phyloP scores from a whole-genome alignment of 2,888 invertebrate species.

The Drosophila quasianomalipes region DNA sequence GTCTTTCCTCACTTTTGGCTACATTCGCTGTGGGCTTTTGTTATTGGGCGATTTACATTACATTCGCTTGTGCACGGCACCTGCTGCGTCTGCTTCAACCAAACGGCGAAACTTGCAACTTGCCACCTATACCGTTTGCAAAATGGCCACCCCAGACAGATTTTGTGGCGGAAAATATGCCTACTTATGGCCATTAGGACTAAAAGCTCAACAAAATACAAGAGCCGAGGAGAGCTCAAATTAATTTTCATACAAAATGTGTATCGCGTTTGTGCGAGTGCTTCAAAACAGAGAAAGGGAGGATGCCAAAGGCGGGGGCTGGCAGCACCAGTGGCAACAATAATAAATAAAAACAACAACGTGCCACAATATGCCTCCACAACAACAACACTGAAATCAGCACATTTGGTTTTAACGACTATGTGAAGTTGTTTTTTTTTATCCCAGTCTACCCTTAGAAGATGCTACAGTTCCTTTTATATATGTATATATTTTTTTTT shows the following conservation, averaged over 20 bases:
- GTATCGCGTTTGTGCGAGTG: slow-evolving; percentile 41
- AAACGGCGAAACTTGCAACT: slow-evolving; percentile 15
- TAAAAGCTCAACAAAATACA: slow-evolving; percentile 64
- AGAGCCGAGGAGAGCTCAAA: slow-evolving; percentile 64
- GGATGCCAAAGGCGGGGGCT: neutral
- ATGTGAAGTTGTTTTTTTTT: slow-evolving; percentile 47
- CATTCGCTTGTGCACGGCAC: slow-evolving; percentile 33
- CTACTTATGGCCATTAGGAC: slow-evolving; percentile 75
- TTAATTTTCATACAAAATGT: slow-evolving; percentile 78
- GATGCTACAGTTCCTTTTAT: slow-evolving; percentile 50
- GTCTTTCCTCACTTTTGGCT: too few relatives aligned
- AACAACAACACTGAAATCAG: slow-evolving; percentile 69
- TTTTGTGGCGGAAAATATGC: slow-evolving; percentile 60
- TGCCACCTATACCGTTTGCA: slow-evolving; percentile 5
- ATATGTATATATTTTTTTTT: neutral
- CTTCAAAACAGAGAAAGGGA: neutral
- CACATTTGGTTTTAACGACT: slow-evolving; percentile 80
- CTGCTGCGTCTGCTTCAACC: slow-evolving; percentile 27
- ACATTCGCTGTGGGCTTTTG: neutral
- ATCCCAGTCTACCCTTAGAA: slow-evolving; percentile 41
- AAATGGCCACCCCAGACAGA: slow-evolving; percentile 38
- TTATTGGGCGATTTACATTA: slow-evolving; percentile 38
- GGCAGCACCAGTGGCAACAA: slow-evolving; percentile 51
- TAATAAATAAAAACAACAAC: slow-evolving; percentile 54
- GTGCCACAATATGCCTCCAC: slow-evolving; percentile 55